These are phyloP conservation scores for Drosophila funebris DNA, from an alignment of 1,140 invertebrate species.

Conservation along the genomic window DNA sequence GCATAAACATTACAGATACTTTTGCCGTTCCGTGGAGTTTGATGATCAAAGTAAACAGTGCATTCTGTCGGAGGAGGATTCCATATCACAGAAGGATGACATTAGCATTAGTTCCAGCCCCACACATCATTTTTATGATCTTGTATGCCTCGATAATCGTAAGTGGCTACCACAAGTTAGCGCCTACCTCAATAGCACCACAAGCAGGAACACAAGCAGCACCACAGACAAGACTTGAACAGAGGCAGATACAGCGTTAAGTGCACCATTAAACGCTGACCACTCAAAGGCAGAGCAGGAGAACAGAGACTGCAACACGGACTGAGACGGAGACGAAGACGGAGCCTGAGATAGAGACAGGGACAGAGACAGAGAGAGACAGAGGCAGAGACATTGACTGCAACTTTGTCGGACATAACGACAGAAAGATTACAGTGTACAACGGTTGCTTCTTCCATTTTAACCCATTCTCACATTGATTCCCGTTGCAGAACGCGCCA, in stretches of 20 bases:
- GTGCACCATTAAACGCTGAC: constrained; percentile 51
- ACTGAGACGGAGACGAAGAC: not conserved
- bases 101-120: constrained; percentile 91
- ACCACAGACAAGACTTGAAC: not conserved
- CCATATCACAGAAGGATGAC: constrained; percentile 93
- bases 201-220: not conserved
- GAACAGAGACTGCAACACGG: constrained; percentile 18
- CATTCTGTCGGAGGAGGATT: constrained; percentile 94
- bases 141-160: constrained; percentile 94
- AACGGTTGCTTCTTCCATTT: constrained; percentile 48
- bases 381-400: not conserved
- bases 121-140: constrained; percentile 93
- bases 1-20: constrained; percentile 86
- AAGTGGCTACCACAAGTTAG: constrained; percentile 85
- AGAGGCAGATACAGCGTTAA: constrained; percentile 34
- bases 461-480: constrained; percentile 24
- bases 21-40: constrained; percentile 95
- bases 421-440: constrained; percentile 62
- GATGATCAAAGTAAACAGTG: constrained; percentile 93
- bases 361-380: no score
- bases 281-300: constrained; percentile 19
- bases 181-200: constrained; percentile 30
- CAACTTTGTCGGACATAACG: constrained; percentile 41
- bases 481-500: constrained; percentile 87
- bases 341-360: not conserved